Evolutionary conservation across 2,113 vertebrate species (phyloP).

Genomic region (Enhydra lutris): DNA sequence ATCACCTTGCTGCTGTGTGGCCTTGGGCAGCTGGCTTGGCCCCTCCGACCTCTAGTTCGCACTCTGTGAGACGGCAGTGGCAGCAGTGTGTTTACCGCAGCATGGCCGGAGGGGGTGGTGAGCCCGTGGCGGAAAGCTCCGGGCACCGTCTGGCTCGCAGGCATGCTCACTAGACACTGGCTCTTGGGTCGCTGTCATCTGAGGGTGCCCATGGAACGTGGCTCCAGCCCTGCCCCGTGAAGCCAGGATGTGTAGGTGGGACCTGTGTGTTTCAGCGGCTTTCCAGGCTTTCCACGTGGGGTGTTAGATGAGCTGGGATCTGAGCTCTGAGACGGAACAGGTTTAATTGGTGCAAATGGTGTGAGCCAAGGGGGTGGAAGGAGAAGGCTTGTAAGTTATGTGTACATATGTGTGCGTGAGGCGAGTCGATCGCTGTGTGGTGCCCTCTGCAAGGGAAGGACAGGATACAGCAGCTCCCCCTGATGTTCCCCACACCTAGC

Average conservation of each 20-base stretch:
- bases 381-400: too few relatives aligned
- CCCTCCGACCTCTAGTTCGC: background rate
- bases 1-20: background rate
- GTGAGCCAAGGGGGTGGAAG: background rate
- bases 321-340: background rate
- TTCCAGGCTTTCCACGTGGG: background rate
- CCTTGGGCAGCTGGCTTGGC: background rate
- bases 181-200: rapidly evolving
- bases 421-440: rapidly evolving
- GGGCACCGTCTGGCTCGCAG: rapidly evolving
- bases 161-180: rapidly evolving
- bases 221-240: rapidly evolving
- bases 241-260: background rate
- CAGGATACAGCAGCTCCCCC: rapidly evolving
- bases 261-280: background rate
- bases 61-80: background rate
- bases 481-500: rapidly evolving
- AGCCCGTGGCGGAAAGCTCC: rapidly evolving
- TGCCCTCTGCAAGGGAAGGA: background rate
- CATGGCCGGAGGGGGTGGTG: background rate
- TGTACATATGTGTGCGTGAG: too few relatives aligned
- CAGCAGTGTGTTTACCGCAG: rapidly evolving
- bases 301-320: background rate
- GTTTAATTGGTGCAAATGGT: too few relatives aligned
- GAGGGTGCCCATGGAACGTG: rapidly evolving